Evolutionary conservation across 2,797 vertebrate genomes (phyloP).

Genomic region (Leucoraja ocellata): DNA sequence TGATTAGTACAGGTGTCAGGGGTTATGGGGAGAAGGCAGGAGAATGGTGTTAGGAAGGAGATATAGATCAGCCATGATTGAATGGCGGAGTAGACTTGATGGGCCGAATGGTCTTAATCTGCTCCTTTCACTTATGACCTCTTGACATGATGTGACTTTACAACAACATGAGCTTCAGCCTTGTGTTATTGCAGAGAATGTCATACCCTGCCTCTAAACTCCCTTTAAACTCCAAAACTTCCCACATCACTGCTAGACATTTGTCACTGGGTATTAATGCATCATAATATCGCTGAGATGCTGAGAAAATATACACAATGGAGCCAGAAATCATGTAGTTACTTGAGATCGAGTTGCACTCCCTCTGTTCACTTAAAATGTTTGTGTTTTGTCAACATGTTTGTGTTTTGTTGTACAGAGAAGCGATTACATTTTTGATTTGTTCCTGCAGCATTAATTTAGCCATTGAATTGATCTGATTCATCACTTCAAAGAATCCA

Average conservation of each 20-base stretch:
- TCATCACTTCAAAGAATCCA: not conserved
- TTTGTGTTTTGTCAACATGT: not conserved
- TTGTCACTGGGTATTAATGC: not conserved
- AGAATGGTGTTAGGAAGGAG: too few species aligned
- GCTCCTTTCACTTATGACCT: too few species aligned
- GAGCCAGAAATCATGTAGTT: not conserved
- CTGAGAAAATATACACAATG: not conserved
- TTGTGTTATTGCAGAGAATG: not conserved
- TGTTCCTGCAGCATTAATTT: not conserved
- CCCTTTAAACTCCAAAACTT: not conserved
- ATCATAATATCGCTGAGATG: not conserved
- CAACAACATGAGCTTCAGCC: not conserved
- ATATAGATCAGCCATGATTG: too few species aligned
- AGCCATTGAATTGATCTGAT: conserved; percentile 10
- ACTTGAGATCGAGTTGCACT: not conserved
- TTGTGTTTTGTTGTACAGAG: not conserved
- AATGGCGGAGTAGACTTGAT: too few species aligned
- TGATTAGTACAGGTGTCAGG: too few species aligned
- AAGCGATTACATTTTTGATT: not conserved
- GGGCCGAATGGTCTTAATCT: too few species aligned
- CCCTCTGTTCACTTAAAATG: not conserved
- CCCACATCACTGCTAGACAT: not conserved
- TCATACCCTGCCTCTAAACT: not conserved
- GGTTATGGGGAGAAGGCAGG: too few species aligned
- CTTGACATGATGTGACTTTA: not conserved